Conservation (phyloP, 2,113 vertebrate genomes). For the Merops nubicus region DNA sequence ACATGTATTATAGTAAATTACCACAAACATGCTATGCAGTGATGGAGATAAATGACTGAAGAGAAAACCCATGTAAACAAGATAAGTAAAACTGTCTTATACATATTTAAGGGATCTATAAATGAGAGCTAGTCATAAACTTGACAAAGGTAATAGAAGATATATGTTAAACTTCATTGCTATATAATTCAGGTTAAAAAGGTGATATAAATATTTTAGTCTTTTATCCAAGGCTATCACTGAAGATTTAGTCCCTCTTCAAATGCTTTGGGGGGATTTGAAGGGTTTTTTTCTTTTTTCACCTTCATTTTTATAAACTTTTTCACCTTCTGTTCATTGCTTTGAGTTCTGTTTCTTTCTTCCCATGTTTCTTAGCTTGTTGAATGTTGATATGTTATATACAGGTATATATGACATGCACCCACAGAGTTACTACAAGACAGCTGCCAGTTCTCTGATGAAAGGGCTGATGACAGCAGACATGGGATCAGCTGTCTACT, state of each 20-base stretch:
- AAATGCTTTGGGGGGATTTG: neutral
- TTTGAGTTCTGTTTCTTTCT: neutral
- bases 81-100: conserved; percentile 75
- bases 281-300: neutral
- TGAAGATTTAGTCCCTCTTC: conserved; percentile 54
- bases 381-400: neutral
- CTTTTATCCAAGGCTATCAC: conserved; percentile 52
- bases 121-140: conserved; percentile 68
- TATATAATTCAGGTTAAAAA: conserved; percentile 69
- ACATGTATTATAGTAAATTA: conserved; percentile 73
- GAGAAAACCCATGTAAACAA: conserved; percentile 72
- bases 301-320: neutral
- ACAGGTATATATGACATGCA: neutral
- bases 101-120: conserved; percentile 75
- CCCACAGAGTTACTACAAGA: neutral
- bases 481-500: neutral
- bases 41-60: conserved; percentile 74
- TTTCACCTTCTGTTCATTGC: neutral
- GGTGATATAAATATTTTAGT: conserved; percentile 67
- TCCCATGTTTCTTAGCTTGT: neutral
- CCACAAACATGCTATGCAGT: conserved; percentile 70
- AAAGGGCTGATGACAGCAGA: neutral
- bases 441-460: neutral
- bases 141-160: conserved; percentile 69
- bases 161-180: conserved; percentile 67